These are phyloP conservation scores for Hyles vespertilio DNA, from an alignment of 1,140 invertebrate species.

Conservation along the genomic window DNA sequence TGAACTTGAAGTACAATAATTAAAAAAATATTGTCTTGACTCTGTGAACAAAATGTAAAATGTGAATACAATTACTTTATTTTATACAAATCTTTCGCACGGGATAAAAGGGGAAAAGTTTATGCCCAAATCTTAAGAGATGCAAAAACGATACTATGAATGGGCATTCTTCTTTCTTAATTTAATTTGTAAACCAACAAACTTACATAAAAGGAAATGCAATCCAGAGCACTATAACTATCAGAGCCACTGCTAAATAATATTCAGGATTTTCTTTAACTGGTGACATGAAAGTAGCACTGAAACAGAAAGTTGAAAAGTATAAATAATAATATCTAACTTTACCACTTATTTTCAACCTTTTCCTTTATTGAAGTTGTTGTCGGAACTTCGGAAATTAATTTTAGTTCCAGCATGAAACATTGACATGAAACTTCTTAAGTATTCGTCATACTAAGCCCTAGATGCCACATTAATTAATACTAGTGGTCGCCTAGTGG, in stretches of 20 bases:
- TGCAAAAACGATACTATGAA: too few species aligned
- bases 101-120: too few species aligned
- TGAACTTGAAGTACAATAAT: too few species aligned
- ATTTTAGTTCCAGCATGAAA: not conserved
- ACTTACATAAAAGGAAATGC: constrained; percentile 61
- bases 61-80: too few species aligned
- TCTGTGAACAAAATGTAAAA: too few species aligned
- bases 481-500: too few species aligned
- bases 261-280: constrained; percentile 47
- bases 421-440: not conserved
- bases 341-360: not conserved
- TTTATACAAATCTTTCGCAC: too few species aligned
- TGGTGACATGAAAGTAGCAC: constrained; percentile 46
- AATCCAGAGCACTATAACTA: constrained; percentile 51
- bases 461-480: not conserved
- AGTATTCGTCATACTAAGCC: too few species aligned
- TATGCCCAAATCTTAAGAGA: too few species aligned
- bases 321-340: not conserved
- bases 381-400: not conserved
- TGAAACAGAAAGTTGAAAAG: constrained; percentile 21
- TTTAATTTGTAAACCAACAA: not conserved
- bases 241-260: constrained; percentile 43
- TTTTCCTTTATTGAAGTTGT: too few species aligned
- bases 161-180: too few species aligned
- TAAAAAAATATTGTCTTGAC: too few species aligned